Percentiles rank a stretch among this genome's conserved stretches.
These are phyloP conservation scores for Chromobotia macracanthus DNA, from an alignment of 2,797 vertebrate species.

Conservation along the genomic window DNA sequence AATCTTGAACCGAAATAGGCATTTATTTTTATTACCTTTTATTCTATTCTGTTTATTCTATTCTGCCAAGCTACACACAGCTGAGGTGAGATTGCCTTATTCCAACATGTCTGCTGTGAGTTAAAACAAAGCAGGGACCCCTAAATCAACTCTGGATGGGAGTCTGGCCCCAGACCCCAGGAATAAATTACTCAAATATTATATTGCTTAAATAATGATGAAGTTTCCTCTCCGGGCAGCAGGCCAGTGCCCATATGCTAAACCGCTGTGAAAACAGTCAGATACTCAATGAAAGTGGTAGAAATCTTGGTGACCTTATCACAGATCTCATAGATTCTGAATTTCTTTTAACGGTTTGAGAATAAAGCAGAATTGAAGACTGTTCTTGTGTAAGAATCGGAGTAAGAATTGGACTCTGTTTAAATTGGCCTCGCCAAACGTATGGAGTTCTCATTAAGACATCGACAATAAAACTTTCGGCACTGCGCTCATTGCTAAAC, in stretches of 20 bases:
- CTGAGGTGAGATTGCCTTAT: conserved; percentile 50
- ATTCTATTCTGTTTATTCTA: conserved; percentile 42
- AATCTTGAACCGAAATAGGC: conserved; percentile 6
- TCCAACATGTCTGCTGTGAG: conserved; percentile 53
- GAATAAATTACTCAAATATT: conserved; percentile 58
- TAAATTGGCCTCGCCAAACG: conserved; percentile 26
- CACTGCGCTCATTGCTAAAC: conserved; percentile 36
- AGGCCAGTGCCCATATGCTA: conserved; percentile 53
- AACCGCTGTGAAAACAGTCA: conserved; percentile 10
- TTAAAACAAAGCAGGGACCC: conserved; percentile 58
- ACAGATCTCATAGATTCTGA: background rate
- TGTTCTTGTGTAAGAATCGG: conserved; percentile 6
- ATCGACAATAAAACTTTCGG: conserved; percentile 31
- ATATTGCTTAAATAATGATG: conserved; percentile 60
- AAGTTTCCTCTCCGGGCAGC: conserved; percentile 53
- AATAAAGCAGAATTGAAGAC: conserved; percentile 23
- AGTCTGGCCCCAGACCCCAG: conserved; percentile 37
- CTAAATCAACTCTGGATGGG: conserved; percentile 55
- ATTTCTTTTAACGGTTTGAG: background rate
- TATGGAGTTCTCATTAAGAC: conserved; percentile 44
- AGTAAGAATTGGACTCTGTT: conserved; percentile 29
- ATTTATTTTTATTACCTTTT: conserved; percentile 51
- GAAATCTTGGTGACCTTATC: conserved; percentile 13
- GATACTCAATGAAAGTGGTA: conserved; percentile 13
- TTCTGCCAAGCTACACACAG: conserved; percentile 54